These are phyloP conservation scores for Meriones psammophilus DNA, from an alignment of 2,797 vertebrate genomes.

Conservation along the genomic window DNA sequence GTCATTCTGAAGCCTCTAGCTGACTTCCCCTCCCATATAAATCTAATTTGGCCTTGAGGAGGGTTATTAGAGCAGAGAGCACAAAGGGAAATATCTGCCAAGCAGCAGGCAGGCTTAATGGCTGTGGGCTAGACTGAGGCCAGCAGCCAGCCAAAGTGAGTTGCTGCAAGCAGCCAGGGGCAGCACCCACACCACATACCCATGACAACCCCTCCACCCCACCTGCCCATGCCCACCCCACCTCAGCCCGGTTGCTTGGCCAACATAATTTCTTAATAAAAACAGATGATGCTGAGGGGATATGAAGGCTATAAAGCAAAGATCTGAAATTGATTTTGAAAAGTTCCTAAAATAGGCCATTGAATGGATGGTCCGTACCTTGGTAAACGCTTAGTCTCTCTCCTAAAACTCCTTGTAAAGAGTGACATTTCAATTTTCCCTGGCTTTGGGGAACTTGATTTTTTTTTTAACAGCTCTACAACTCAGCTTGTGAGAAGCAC, in stretches of 20 bases:
- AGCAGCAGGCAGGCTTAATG: slow-evolving; percentile 59
- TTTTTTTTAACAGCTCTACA: slow-evolving; percentile 79
- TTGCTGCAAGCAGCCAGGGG: background rate
- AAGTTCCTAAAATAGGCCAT: slow-evolving; percentile 82
- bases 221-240: background rate
- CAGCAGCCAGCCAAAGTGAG: background rate
- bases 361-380: slow-evolving; percentile 74
- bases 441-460: slow-evolving; percentile 81
- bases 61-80: slow-evolving; percentile 80
- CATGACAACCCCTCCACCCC: background rate
- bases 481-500: slow-evolving; percentile 78
- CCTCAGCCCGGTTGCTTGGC: background rate
- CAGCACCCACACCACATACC: background rate
- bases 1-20: slow-evolving; percentile 86
- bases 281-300: slow-evolving; percentile 63
- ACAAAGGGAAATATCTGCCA: slow-evolving; percentile 74
- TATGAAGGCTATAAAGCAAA: slow-evolving; percentile 79
- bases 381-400: slow-evolving; percentile 78
- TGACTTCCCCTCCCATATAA: slow-evolving; percentile 82
- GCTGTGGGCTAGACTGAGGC: fast-evolving
- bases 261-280: slow-evolving; percentile 48
- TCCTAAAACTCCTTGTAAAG: slow-evolving; percentile 76
- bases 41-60: slow-evolving; percentile 87
- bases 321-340: slow-evolving; percentile 81
- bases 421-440: slow-evolving; percentile 85